Base-by-base conservation (phyloP, 2,797 vertebrate species). In the Huso huso region DNA sequence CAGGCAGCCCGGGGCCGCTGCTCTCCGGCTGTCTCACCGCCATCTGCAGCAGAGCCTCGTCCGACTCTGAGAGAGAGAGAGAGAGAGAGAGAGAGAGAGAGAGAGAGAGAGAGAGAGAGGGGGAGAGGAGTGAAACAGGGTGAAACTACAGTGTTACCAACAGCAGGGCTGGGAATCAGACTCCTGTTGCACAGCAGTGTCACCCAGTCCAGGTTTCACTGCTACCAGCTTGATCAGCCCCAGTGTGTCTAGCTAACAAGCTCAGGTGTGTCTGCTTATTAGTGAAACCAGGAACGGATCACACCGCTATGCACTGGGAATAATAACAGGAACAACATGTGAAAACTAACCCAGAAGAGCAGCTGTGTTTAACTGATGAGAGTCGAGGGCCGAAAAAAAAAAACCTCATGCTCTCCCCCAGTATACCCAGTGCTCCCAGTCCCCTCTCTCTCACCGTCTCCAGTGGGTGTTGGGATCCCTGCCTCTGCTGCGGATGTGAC, bases 1-100 rank as follows among this genome's bases (percentile, higher is more conserved):
- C 96, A 0, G 96, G 96, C 63, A 98, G 88, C 51, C 92, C 93
- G 0, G 91, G 78, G 0, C 91, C 80, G 2, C 89, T 87, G 0
- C 89, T 89, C 69, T 97, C 95, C 62, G 94, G 92, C 85, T 96
- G 95, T 23, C 87, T 91, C 4, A 95, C 93, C 0, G 94, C 94
- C 95, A 98, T 98, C 86, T 98, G 97, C 68, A 99, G 72, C 71
- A 98, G 81, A 8, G 95, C 92, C 0, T 98, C 95, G 0, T 98
- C 96, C 0, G 96, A 95, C 73, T 99, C 96, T 98, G 77, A 3
- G 62, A 63, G 57, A 18, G 15, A 18, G 15, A 18, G 15, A 18
- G 15, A 18, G 15, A 1, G 15, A 1, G 1, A 18, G 15, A 18
- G 15, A 18, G 15, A 18, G 15, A 18, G 15, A 18, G 15, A 18